Evolutionary conservation across 2,888 invertebrate species (phyloP).

Genomic region (Eilema griseolum): DNA sequence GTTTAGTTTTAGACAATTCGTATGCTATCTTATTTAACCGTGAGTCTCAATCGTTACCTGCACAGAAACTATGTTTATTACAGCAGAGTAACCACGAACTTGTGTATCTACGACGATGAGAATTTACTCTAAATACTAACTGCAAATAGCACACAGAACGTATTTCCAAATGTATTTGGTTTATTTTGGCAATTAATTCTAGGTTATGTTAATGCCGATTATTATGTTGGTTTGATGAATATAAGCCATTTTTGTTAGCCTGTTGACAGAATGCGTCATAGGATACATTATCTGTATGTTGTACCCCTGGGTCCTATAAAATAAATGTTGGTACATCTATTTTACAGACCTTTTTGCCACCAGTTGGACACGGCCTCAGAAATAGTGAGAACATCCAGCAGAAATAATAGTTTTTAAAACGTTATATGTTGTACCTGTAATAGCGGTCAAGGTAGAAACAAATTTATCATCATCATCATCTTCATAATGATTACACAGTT

Average conservation of each 20-base stretch:
- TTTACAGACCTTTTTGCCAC: background rate
- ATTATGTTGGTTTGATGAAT: background rate
- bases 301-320: background rate
- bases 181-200: conserved; percentile 51
- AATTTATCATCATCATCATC: too few species aligned
- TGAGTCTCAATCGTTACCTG: conserved; percentile 73
- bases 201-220: conserved; percentile 5
- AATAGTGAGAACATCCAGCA: background rate
- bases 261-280: background rate
- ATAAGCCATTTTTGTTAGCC: background rate
- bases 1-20: background rate
- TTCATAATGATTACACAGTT: too few species aligned
- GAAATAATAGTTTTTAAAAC: background rate
- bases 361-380: background rate
- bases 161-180: conserved; percentile 60
- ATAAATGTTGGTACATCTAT: background rate
- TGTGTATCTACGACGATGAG: conserved; percentile 68
- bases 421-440: background rate
- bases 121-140: conserved; percentile 73
- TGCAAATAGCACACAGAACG: conserved; percentile 61
- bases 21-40: conserved; percentile 37
- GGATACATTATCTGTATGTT: background rate
- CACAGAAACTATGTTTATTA: conserved; percentile 81
- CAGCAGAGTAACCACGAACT: conserved; percentile 71
- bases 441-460: background rate